Evolutionary conservation across 2,888 invertebrate species (phyloP), one percentile per base, ranked within the genome.

Genomic region (Mamestra brassicae): DNA sequence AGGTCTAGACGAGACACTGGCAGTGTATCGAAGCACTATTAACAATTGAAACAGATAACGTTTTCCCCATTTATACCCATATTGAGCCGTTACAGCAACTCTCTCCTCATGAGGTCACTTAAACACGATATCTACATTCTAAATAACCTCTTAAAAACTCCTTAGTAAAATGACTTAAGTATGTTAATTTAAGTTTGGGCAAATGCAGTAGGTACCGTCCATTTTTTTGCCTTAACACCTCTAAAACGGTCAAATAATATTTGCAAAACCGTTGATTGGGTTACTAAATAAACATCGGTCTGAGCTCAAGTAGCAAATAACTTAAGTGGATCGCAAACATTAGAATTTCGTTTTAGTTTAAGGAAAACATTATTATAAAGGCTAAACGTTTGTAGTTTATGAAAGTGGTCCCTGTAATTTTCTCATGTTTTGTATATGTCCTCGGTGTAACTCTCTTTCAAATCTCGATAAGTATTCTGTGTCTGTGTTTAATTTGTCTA

Each of bases 241-340:
- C 55, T 57, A 42, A 67, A 61, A 52, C 36, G 13, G 15, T 34
- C 45, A 42, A 45, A 67, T 74, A 81, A 74, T 85, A 78, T 88
- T 88, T 79, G 74, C 78, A 36, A 58, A 74, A 74, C 79, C 76
- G 81, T 83, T 74, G 81, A 86, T 82, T 85, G 71, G 55, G 83
- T 84, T 85, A 84, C 89, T 83, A 85, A 77, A 82, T 69, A 87
- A 89, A 90, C 78, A 86, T 85, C 77, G 68, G 69, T 66, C 61
- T 70, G 71, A 15, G 54, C 65, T 86, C 80, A 82, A 88, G 87
- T 83, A 77, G 75, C 84, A 82, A 84, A 84, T 75, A 85, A 78
- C 64, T 74, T 74, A 67, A 82, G 71, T 78, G 71, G 34, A 63
- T 7, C 10, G 71, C 72, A 78, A 85, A 85, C 54, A 87, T 80